Evolutionary conservation across 2,113 vertebrate genomes (phyloP), one percentile per base, ranked within the genome.

Genomic region (Salvelinus alpinus): DNA sequence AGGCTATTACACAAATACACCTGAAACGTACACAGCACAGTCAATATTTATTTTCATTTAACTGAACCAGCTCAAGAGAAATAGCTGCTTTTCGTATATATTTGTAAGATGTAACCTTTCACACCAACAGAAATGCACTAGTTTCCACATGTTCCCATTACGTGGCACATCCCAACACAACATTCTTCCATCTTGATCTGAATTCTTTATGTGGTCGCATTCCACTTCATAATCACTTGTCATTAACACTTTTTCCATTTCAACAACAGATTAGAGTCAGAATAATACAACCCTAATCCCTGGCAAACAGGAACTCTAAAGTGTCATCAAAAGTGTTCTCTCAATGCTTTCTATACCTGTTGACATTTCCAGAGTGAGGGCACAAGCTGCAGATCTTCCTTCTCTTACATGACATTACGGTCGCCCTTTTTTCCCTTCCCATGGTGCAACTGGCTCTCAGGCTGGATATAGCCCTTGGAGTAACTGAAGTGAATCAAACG

Each of bases 361-460:
- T 65, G 22, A 57, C 59, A 29, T 69, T 77, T 25, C 1, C 64
- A 66, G 34, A 34, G 68, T 57, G 22, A 76, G 68, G 69, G 69
- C 34, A 79, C 60, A 47, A 75, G 65, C 25, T 11, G 70, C 24
- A 44, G 16, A 66, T 38, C 69, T 22, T 38, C 24, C 27, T 18
- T 74, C 20, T 71, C 44, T 75, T 64, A 59, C 38, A 68, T 77
- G 38, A 57, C 38, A 22, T 34, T 34, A 8, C 1, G 6, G 9
- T 70, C 66, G 29, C 48, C 11, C 20, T 62, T 74, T 82, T 78
- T 78, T 38, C 51, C 44, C 57, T 76, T 80, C 81, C 74, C 83
- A 75, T 74, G 76, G 64, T 88, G 78, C 85, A 88, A 86, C 89
- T 86, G 84, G 86, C 78, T 86, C 80, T 78, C 72, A 73, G 82